phyloP scores from a whole-genome alignment of 1,140 invertebrate genomes.

The Cherax quadricarinatus region DNA sequence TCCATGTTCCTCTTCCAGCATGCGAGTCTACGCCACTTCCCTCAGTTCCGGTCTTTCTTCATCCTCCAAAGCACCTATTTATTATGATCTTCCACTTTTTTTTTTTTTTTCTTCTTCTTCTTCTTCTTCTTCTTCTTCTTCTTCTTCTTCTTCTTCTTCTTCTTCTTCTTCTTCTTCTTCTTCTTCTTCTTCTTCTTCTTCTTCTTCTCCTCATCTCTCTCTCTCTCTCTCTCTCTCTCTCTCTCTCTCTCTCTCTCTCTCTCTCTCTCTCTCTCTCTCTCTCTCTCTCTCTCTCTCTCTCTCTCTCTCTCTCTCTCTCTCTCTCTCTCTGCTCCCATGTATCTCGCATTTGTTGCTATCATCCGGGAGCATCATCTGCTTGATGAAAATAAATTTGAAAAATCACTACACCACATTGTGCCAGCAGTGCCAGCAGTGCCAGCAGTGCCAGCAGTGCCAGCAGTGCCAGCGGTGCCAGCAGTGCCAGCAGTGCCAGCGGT shows the following conservation, averaged over 20 bases:
- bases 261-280: neutral
- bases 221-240: conserved; percentile 16
- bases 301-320: too few species aligned
- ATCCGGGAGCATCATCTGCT: too few species aligned
- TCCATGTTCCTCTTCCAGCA: neutral
- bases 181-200: conserved; percentile 33
- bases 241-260: neutral
- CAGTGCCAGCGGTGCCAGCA: too few species aligned
- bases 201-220: too few species aligned
- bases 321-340: neutral
- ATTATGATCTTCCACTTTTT: neutral
- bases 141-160: neutral
- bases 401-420: too few species aligned
- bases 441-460: too few species aligned
- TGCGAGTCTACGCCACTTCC: neutral
- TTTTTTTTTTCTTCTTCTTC: neutral
- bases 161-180: conserved; percentile 36
- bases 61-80: neutral
- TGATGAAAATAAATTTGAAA: too few species aligned
- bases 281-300: neutral
- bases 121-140: neutral
- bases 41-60: neutral
- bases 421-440: too few species aligned
- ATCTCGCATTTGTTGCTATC: neutral
- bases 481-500: too few species aligned